Base-by-base conservation (phyloP, 2,888 invertebrate genomes). In the Polydrusus tereticollis region DNA sequence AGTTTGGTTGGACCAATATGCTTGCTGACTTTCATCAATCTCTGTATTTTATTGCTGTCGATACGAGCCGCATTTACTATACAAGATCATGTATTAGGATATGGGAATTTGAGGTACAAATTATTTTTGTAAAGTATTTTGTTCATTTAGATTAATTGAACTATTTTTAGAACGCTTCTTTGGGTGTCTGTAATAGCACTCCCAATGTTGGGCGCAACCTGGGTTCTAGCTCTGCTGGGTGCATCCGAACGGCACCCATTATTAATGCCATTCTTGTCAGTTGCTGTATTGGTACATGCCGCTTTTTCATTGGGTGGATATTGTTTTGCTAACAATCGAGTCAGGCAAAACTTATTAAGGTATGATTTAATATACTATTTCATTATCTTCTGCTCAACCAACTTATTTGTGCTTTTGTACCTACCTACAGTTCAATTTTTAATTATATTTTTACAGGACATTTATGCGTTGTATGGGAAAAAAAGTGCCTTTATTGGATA, bases 1-100 rank as follows among this genome's bases (percentile, higher is more conserved):
- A 95, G 97, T 87, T 90, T 98, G 80, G 95, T 98, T 77, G 95
- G 96, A 2, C 98, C 98, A 5, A 93, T 97, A 29, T 93, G 92
- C 33, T 89, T 92, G 71, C 90, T 94, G 81, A 94, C 95, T 0
- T 85, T 91, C 26, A 90, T 93, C 4, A 96, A 95, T 81, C 87
- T 97, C 3, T 87, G 92, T 26, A 92, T 94, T 75, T 90, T 97
- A 14, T 90, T 95, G 12, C 90, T 96, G 74, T 96, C 96, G 33
- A 92, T 97, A 2, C 90, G 94, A 75, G 97, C 97, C 0, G 97
- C 97, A 23, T 96, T 97, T 82, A 94, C 96, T 1, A 88, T 96
- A 0, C 92, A 96, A 82, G 96, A 96, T 79, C 95, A 96, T 81
- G 94, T 97, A 21, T 90, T 94, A 74, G 97, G 97, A 72, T 93